Conservation (phyloP, 53 echinoderm and acorn worm genomes). For the Holothuria scabra region DNA sequence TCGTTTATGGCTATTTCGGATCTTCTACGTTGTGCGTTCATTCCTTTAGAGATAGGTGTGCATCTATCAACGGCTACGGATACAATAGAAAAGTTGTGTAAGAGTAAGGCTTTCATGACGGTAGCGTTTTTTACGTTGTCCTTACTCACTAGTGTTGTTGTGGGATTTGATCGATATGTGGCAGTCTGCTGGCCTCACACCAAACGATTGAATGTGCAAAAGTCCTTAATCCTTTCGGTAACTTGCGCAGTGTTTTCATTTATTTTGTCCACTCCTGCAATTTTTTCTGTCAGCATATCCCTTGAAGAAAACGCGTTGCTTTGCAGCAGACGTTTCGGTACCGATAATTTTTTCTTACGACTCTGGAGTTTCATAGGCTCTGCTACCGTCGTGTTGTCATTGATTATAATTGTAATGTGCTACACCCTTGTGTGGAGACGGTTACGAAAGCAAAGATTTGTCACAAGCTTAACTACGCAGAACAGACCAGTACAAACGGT, state of each 20-base stretch:
- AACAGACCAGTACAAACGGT: too few relatives aligned
- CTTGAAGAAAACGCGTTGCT: too few relatives aligned
- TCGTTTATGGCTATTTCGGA: conserved; percentile 14
- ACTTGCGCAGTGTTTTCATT: not conserved
- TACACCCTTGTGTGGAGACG: conserved; percentile 6
- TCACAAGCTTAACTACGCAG: not conserved
- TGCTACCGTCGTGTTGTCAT: not conserved
- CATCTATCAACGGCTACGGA: not conserved
- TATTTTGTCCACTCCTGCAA: too few relatives aligned
- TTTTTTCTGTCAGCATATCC: too few relatives aligned
- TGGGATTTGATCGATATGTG: not conserved
- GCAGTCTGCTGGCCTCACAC: conserved; percentile 13
- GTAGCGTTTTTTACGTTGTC: not conserved
- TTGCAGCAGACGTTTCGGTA: too few relatives aligned
- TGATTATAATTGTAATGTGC: not conserved
- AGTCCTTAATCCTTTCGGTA: not conserved
- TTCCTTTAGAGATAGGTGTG: not conserved
- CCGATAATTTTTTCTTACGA: too few relatives aligned
- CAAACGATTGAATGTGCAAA: not conserved
- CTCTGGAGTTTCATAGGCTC: too few relatives aligned
- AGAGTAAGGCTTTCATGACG: not conserved
- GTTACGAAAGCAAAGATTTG: not conserved
- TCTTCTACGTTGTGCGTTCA: not conserved
- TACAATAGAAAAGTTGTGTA: not conserved
- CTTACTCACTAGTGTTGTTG: not conserved